Base-by-base conservation (phyloP, 2,113 vertebrate genomes). In the Eudorcas thomsonii region DNA sequence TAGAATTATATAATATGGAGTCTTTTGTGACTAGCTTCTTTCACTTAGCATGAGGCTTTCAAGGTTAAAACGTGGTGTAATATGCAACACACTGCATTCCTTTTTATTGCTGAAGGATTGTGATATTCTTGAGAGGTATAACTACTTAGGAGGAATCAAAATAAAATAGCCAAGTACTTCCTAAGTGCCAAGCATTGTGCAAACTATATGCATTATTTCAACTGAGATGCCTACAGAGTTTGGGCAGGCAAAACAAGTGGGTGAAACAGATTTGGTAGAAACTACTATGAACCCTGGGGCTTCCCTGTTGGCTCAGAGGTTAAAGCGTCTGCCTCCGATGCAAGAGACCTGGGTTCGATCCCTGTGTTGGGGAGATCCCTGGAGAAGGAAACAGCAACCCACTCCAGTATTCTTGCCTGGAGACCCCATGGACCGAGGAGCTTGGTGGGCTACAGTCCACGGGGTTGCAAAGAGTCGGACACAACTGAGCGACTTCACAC, bases 1-100 rank as follows among this genome's bases (percentile, higher is more conserved):
- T 13, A 48, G 14, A n/a, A 2, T 45, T 15, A 17, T 0, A 7
- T 3, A 8, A 3, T 0, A 4, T 1, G 3, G 19, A 55, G 60
- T 59, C 52, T 16, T 81, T n/a, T 4, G 36, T 25, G 45, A 36
- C 60, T 26, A 48, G 26, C 25, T 45, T 28, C 23, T 64, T 50
- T 64, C 4, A 3, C 39, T 36, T 19, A 17, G 74, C 60, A 21
- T n/a, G 21, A 16, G 17, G 62, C 50, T 30, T 52, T 45, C 36
- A 7, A 28, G 36, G n/a, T 9, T 57, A 23, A 36, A 15, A 59
- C 7, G 2, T 5, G 26, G n/a, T 21, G 2, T 3, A 17, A 30
- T 33, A 64, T 2, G 33, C 1, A 8, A 7, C 74, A 30, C 3
- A 17, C 17, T 54, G 9, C 39, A 2, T 2, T 23, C 59, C 26